Percentiles rank a stretch among this genome's conserved stretches.
Conservation (phyloP, 2,113 vertebrate genomes). For the Onychostruthus taczanowskii region DNA sequence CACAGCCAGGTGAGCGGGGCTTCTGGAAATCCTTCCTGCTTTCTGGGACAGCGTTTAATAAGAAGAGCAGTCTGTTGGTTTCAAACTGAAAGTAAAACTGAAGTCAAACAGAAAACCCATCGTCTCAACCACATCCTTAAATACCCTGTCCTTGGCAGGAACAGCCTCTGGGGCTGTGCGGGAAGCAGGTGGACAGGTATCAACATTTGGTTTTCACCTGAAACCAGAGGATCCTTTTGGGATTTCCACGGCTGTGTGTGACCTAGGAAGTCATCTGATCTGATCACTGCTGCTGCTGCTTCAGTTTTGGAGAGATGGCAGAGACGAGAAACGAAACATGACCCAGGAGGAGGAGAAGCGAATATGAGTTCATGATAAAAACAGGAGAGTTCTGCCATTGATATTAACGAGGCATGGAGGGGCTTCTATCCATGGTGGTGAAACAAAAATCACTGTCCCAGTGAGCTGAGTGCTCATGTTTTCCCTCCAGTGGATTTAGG, state of each 20-base stretch:
- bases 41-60: slow-evolving; percentile 37
- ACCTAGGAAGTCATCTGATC: not conserved
- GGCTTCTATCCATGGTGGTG: not conserved
- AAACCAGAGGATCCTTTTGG: not conserved
- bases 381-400: not conserved
- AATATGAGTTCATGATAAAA: not conserved
- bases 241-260: not conserved
- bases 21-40: slow-evolving; percentile 11
- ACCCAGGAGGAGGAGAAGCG: not conserved
- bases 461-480: not conserved
- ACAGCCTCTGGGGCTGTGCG: not conserved
- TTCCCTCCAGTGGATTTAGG: not conserved
- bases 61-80: not conserved
- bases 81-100: slow-evolving; percentile 59
- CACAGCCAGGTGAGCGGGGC: not conserved
- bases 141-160: not conserved
- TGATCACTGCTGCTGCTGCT: not conserved
- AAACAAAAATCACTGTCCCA: not conserved
- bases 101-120: slow-evolving; percentile 57
- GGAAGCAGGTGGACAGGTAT: not conserved
- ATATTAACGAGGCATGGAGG: not conserved
- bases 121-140: slow-evolving; percentile 47
- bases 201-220: slow-evolving; percentile 17
- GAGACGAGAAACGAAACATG: slow-evolving; percentile 21
- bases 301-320: not conserved